Base-by-base conservation (phyloP, 2,113 vertebrate genomes). In the Esox niger region DNA sequence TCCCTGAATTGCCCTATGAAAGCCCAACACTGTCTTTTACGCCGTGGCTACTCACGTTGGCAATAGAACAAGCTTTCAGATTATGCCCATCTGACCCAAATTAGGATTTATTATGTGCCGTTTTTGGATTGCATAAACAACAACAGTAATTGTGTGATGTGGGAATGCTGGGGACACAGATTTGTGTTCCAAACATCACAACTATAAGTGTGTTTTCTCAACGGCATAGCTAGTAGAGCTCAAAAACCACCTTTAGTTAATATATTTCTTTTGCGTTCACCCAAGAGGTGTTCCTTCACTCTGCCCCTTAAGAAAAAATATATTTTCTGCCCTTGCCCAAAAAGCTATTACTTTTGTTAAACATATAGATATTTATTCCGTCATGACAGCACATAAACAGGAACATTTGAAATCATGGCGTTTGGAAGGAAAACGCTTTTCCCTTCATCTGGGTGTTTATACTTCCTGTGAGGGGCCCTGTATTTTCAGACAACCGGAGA, bases 311-410 rank as follows among this genome's bases (percentile, higher is more conserved):
- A 70, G 67, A 55, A 83, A 87, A 82, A 65, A 73, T 74, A 69
- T 61, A n/a, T n/a, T 60, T 77, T 77, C 79, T 70, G 71, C 46
- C 75, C 77, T 70, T 66, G 65, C 66, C 60, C 73, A 71, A 62
- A 80, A 67, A 43, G 82, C 69, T 65, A 20, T 25, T 26, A 47
- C 74, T 80, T 27, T 66, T 79, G 66, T 74, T 78, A 78, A 64
- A 59, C 75, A 76, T 75, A 68, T 68, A 76, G 38, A 10, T 57
- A 29, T 92, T 90, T 88, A 43, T 61, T 91, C 91, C 88, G 91
- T 94, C 92, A 94, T 94, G 92, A 93, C 93, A 94, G 93, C 95
- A 94, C 94, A 93, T 95, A 94, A 96, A 95, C 95, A 96, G 91
- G 91, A 93, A 94, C 89, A 87, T 95, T 94, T 95, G 86, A 89